Conservation (phyloP, 2,888 invertebrate genomes). For the Eudemis profundana region DNA sequence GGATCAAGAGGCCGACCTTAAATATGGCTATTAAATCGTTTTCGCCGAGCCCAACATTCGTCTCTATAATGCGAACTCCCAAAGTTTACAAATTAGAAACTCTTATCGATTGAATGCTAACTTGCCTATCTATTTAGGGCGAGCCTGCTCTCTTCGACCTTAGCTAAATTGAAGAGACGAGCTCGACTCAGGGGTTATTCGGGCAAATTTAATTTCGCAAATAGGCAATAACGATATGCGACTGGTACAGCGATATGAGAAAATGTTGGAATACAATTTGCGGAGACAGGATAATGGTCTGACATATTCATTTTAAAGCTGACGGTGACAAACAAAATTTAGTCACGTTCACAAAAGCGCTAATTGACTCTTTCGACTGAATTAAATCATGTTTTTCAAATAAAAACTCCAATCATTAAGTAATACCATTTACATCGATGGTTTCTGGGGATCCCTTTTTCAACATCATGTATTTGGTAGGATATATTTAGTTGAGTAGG, state of each 20-base stretch:
- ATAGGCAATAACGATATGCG: slow-evolving; percentile 44
- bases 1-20: slow-evolving; percentile 81
- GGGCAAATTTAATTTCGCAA: slow-evolving; percentile 43
- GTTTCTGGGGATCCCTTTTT: too few relatives aligned
- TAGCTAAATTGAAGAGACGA: slow-evolving; percentile 43
- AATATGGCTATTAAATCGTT: slow-evolving; percentile 80
- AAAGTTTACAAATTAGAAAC: slow-evolving; percentile 68
- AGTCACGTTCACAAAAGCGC: slow-evolving; percentile 10
- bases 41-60: slow-evolving; percentile 68
- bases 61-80: slow-evolving; percentile 69
- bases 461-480: too few relatives aligned
- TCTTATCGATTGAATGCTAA: slow-evolving; percentile 56
- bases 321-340: slow-evolving; percentile 33
- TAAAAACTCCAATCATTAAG: background rate
- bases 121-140: slow-evolving; percentile 55
- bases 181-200: slow-evolving; percentile 41
- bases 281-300: slow-evolving; percentile 34
- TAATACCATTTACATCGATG: too few relatives aligned
- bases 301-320: slow-evolving; percentile 21
- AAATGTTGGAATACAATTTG: slow-evolving; percentile 38
- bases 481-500: too few relatives aligned
- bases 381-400: background rate
- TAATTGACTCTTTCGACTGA: slow-evolving; percentile 17
- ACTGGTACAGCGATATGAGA: slow-evolving; percentile 41
- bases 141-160: slow-evolving; percentile 41